phyloP scores from a whole-genome alignment of 2,113 vertebrate species.

The Sander vitreus region DNA sequence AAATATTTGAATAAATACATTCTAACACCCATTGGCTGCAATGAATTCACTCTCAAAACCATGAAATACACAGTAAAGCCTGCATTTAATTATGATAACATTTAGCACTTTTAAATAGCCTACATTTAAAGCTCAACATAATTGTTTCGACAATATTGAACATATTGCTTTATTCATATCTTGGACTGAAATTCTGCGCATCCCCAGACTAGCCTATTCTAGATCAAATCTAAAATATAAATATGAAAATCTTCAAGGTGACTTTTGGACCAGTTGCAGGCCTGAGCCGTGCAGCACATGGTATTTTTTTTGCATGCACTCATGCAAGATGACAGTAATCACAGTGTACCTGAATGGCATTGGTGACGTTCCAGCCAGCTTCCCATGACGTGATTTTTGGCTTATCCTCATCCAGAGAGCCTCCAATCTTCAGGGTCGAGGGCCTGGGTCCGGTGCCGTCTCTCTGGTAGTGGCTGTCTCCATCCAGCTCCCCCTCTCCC shows the following conservation, averaged over 20 bases:
- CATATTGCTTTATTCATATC: background rate
- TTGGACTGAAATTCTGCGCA: background rate
- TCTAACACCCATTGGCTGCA: background rate
- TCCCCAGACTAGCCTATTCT: too few species aligned
- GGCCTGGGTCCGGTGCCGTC: constrained; percentile 87
- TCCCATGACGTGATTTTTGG: constrained; percentile 97
- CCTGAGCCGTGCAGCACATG: constrained; percentile 21
- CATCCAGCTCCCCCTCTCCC: constrained; percentile 86
- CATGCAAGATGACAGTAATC: background rate
- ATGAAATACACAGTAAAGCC: background rate
- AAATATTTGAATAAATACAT: constrained; percentile 76
- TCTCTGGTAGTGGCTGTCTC: constrained; percentile 94
- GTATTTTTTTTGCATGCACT: background rate
- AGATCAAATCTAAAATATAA: background rate
- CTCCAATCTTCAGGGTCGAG: constrained; percentile 85
- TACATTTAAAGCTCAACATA: background rate
- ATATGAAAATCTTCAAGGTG: constrained; percentile 68
- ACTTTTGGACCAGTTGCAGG: constrained; percentile 55
- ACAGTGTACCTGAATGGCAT: constrained; percentile 94
- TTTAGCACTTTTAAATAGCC: background rate
- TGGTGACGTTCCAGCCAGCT: constrained; percentile 98
- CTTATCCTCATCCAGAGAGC: constrained; percentile 87
- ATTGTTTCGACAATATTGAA: background rate
- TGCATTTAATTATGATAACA: background rate
- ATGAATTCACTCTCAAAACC: background rate